These are phyloP conservation scores for Siniperca knerii DNA, from an alignment of 2,113 vertebrate species.

Conservation along the genomic window DNA sequence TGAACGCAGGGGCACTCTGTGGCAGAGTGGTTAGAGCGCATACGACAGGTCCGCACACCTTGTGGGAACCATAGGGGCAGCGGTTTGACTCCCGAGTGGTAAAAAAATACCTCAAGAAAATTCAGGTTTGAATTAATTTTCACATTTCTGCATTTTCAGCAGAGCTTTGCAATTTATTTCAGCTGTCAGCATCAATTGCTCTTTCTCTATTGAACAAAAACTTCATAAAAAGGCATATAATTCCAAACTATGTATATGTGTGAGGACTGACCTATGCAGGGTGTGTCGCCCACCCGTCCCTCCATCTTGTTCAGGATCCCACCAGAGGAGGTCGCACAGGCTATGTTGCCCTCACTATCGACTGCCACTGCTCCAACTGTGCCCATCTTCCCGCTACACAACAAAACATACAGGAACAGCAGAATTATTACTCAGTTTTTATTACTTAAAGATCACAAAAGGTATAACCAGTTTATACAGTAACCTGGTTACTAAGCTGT, in stretches of 20 bases:
- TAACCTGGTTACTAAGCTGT: neutral
- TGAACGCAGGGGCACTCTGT: too few species aligned
- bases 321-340: conserved; percentile 88
- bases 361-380: conserved; percentile 89
- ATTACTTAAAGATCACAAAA: neutral
- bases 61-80: too few species aligned
- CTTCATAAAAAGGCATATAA: neutral
- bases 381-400: conserved; percentile 87
- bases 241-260: neutral
- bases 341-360: conserved; percentile 86
- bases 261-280: conserved; percentile 84
- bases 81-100: too few species aligned
- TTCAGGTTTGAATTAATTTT: too few species aligned
- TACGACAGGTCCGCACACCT: too few species aligned
- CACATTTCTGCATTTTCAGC: too few species aligned
- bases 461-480: neutral
- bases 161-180: too few species aligned
- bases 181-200: neutral
- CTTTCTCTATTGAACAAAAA: neutral
- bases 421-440: neutral
- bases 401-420: conserved; percentile 49
- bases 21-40: too few species aligned
- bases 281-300: conserved; percentile 89
- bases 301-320: conserved; percentile 90
- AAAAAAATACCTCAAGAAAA: too few species aligned